Evolutionary conservation across 2,797 vertebrate species (phyloP).

Genomic region (Hippopotamyrus pictus): DNA sequence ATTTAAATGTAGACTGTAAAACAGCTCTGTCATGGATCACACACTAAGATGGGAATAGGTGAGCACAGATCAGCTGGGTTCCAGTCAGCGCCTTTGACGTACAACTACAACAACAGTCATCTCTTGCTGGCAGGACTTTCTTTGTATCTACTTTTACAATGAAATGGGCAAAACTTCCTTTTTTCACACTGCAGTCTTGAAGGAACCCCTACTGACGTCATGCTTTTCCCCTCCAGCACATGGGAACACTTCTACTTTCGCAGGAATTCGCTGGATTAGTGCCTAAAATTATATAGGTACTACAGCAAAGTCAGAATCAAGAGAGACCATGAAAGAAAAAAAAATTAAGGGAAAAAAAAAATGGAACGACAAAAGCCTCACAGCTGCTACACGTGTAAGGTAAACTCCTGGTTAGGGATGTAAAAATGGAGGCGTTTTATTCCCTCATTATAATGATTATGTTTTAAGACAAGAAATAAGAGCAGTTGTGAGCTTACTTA

Average conservation of each 20-base stretch:
- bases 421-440: not conserved
- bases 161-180: conserved; percentile 29
- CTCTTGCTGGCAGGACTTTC: not conserved
- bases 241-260: conserved; percentile 43
- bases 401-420: not conserved
- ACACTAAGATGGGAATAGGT: not conserved
- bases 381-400: not conserved
- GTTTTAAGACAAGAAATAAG: not conserved
- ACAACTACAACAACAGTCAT: not conserved
- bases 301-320: not conserved
- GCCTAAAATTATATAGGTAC: conserved; percentile 18
- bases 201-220: conserved; percentile 33
- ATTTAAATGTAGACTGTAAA: not conserved
- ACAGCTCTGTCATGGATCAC: not conserved
- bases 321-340: not conserved
- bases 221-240: conserved; percentile 34
- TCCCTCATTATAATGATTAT: conserved; percentile 10
- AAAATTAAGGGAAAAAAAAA: not conserved
- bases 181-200: conserved; percentile 22
- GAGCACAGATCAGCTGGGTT: not conserved
- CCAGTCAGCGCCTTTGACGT: not conserved
- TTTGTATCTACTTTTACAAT: conserved; percentile 22
- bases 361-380: not conserved
- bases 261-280: conserved; percentile 30
- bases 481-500: conserved; percentile 16